Base-by-base conservation (phyloP, 2,888 invertebrate species). In the Venusia cambrica region DNA sequence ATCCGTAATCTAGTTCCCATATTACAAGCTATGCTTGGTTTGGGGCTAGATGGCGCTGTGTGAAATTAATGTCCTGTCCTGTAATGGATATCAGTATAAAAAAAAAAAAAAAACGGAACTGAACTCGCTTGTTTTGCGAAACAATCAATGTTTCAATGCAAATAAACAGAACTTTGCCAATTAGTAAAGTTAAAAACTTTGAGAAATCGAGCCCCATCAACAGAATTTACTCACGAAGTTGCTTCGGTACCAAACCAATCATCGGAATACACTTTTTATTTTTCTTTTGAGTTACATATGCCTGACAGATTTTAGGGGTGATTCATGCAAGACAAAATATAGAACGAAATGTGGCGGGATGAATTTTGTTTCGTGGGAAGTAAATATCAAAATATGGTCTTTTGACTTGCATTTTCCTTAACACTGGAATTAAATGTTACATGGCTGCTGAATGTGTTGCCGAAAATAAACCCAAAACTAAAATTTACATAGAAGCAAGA, bases 101-200 rank as follows among this genome's bases (percentile, higher is more conserved):
- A n/a, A n/a, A n/a, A n/a, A n/a, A n/a, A n/a, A n/a, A n/a, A n/a
- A n/a, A n/a, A 2, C 2, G 7, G 14, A 15, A 22, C 4, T 9
- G 5, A 9, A 14, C 2, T 10, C 5, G 20, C 11, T 22, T 7
- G n/a, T 40, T 22, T 24, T 6, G 21, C 16, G 30, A 38, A 40
- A 24, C 27, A 31, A 31, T 27, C 15, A 31, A 17, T 25, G 17
- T 38, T 31, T n/a, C 13, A 28, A 19, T 13, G 17, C 25, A 29
- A 39, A 22, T 13, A 38, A 32, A 11, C 4, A 21, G 2, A 33
- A 33, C 38, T 29, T 17, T 7, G 21, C 34, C 34, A 34, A 34
- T 39, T 39, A 39, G 34, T 25, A 5, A 26, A 26, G 35, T 40
- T 34, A 1, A 6, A 4, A 35, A 30, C 30, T 33, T 29, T 13